A percentile compares a stretch with the other conserved stretches of the same genome.
phyloP scores from a whole-genome alignment of 1,140 invertebrate species.

The Hormaphis cornu region DNA sequence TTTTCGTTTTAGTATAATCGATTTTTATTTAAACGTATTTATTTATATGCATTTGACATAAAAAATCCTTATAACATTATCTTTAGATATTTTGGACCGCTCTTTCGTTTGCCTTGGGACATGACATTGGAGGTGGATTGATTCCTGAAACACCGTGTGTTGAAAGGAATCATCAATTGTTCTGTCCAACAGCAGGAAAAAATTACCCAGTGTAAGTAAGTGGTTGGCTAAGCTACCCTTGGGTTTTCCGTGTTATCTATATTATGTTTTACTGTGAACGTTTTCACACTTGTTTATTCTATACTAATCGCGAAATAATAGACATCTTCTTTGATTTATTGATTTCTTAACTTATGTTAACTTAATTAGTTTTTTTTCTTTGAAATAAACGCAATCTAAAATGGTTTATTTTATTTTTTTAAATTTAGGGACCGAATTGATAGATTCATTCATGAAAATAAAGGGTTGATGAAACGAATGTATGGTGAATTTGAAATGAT shows the following conservation, averaged over 20 bases:
- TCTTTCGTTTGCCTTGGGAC: conserved; percentile 70
- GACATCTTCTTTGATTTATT: too few relatives aligned
- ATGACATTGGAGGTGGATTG: conserved; percentile 73
- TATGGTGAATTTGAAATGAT: conserved; percentile 73
- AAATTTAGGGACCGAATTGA: conserved; percentile 72
- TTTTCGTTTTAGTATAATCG: too few relatives aligned
- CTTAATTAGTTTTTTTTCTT: too few relatives aligned
- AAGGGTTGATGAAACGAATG: conserved; percentile 84
- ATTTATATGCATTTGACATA: too few relatives aligned
- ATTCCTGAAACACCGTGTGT: conserved; percentile 79
- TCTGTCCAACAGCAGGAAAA: conserved; percentile 80
- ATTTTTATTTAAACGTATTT: too few relatives aligned
- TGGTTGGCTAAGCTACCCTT: conserved; percentile 19
- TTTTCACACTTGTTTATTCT: too few relatives aligned
- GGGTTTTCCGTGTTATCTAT: neutral
- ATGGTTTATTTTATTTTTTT: neutral
- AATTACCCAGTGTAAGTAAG: conserved; percentile 76
- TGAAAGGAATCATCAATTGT: conserved; percentile 76
- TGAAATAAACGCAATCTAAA: neutral
- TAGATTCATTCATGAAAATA: conserved; percentile 85
- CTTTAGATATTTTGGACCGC: conserved; percentile 81
- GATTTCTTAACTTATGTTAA: neutral
- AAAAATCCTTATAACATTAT: conserved; percentile 16
- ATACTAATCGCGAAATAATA: neutral
- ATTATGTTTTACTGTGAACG: too few relatives aligned